Percentiles rank a stretch among this genome's conserved stretches.
Conservation (phyloP, 92 coral and sea anemone genomes). For the Zoanthus gigantus region DNA sequence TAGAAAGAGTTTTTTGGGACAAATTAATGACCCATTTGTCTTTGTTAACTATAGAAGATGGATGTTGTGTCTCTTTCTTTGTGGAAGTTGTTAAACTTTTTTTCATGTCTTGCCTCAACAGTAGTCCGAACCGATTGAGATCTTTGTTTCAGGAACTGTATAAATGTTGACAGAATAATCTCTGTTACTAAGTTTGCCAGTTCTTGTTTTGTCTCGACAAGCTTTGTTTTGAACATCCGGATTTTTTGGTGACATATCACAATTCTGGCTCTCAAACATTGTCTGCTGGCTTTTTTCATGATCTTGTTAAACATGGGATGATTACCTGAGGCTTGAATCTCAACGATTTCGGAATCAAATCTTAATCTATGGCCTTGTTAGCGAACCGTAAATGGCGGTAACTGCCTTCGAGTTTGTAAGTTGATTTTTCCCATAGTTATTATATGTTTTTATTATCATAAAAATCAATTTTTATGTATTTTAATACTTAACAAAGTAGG, state of each 20-base stretch:
- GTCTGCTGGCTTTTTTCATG: slow-evolving; percentile 51
- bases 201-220: slow-evolving; percentile 7
- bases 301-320: slow-evolving; percentile 51
- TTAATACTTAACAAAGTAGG: too few relatives aligned
- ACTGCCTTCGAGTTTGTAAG: slow-evolving; percentile 30
- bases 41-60: not conserved
- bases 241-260: slow-evolving; percentile 35
- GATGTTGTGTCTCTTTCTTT: not conserved
- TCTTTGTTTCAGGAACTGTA: slow-evolving; percentile 8
- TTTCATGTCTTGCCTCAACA: not conserved
- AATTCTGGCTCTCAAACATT: slow-evolving; percentile 50
- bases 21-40: not conserved
- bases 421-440: slow-evolving; percentile 21
- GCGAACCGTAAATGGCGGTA: not conserved
- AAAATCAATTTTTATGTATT: too few relatives aligned
- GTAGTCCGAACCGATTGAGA: not conserved
- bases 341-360: slow-evolving; percentile 4
- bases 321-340: slow-evolving; percentile 40
- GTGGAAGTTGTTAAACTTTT: not conserved
- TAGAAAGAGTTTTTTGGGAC: not conserved
- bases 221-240: not conserved
- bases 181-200: not conserved
- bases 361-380: slow-evolving; percentile 4
- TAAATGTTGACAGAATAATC: not conserved
- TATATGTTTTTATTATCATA: not conserved